Conservation (phyloP, 2,797 vertebrate species). For the Sebastes paucispinis region DNA sequence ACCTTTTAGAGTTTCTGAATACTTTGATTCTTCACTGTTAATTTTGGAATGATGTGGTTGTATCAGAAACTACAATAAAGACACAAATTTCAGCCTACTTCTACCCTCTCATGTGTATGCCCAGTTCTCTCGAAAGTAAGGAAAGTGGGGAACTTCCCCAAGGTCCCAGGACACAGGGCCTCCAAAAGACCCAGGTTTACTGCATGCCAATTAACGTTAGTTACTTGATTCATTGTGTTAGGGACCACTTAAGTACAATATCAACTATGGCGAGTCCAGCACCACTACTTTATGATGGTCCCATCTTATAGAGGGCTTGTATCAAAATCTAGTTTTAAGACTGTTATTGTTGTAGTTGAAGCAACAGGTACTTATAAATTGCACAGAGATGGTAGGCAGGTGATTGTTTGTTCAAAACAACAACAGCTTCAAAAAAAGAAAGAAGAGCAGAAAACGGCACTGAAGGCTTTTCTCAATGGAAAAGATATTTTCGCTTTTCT, state of each 20-base stretch:
- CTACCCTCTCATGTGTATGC: background rate
- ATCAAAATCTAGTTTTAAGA: background rate
- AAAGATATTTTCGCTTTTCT: no score
- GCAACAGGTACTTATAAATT: background rate
- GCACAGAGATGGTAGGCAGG: background rate
- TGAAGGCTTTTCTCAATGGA: no score
- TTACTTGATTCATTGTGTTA: background rate
- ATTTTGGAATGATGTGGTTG: background rate
- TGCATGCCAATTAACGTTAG: background rate
- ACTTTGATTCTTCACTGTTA: background rate
- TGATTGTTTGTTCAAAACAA: no score
- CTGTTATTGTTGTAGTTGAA: background rate
- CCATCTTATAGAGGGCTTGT: background rate
- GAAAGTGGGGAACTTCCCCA: background rate
- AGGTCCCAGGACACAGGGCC: background rate
- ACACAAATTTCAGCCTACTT: background rate
- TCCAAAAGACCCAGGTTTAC: background rate
- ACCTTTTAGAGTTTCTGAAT: background rate
- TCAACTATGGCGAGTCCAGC: background rate
- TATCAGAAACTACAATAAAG: background rate
- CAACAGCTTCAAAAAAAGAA: no score
- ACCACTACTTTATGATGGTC: background rate
- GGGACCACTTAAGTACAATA: background rate
- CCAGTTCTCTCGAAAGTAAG: background rate
- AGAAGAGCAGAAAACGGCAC: no score